Base-by-base conservation (phyloP, 2,888 invertebrate genomes). In the Agrochola macilenta region DNA sequence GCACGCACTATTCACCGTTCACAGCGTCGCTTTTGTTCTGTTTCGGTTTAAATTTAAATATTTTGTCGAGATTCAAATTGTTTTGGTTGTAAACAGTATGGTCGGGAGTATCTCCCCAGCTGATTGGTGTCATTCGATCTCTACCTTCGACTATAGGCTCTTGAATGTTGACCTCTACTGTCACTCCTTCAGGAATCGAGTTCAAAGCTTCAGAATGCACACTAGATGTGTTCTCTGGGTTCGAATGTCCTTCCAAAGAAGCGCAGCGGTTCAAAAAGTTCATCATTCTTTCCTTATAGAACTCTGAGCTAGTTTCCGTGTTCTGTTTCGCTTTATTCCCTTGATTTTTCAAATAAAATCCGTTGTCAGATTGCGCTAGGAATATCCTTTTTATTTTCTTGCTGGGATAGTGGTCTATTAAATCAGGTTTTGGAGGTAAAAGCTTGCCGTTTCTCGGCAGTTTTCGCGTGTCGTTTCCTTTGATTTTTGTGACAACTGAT, bases 361-460 rank as follows among this genome's bases (percentile, higher is more conserved):
- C 95, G 78, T 94, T 94, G 72, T 96, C 95, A 76, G 93, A 94
- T 80, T 96, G 95, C 5, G 95, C 94, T 54, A 96, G 79, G 64
- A 97, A 96, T 89, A 97, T 97, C 74, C 95, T 96, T 74, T 97
- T 97, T 26, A 97, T 95, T 86, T 97, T 97, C 79, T 94, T 95
- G 81, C 93, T 96, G 0, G 97, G 97, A 81, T 97, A 97, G 84
- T 97, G 96, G 39, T 97, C 97, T 39, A 97, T 95, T 57, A 97
- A 90, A 86, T 97, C 97, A 0, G 97, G 97, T 86, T 97, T 97
- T 0, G 97, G 95, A 0, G 94, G 93, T 2, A 95, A 85, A 0
- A 95, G 90, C 84, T 95, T 96, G 0, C 93, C 93, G 73, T 96
- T 97, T 78, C 96, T 88, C 0, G 95, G 94, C 52, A 94, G 77